Percentiles rank a stretch among this genome's conserved stretches.
These are phyloP conservation scores for Laticauda colubrina DNA, from an alignment of 2,113 vertebrate genomes.

Conservation along the genomic window DNA sequence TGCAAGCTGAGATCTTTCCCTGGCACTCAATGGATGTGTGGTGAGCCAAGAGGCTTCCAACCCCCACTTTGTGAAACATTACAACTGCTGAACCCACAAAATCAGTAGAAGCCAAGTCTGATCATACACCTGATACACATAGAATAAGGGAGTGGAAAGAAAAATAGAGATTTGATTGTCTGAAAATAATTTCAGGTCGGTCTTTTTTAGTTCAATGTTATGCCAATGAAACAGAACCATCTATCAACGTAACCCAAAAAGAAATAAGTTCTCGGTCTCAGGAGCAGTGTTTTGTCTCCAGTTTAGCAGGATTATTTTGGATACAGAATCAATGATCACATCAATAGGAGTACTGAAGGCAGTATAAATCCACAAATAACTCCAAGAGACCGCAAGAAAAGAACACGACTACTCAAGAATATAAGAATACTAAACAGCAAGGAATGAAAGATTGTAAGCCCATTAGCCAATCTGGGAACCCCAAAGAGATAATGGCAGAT, in stretches of 20 bases:
- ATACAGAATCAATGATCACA: not conserved
- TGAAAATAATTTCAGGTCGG: conserved; percentile 43
- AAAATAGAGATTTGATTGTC: conserved; percentile 25
- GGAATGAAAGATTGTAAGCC: not conserved
- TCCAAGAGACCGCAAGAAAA: not conserved
- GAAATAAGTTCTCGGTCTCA: not conserved
- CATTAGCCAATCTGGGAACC: not conserved
- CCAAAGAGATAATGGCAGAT: not conserved
- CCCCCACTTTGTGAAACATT: conserved; percentile 71
- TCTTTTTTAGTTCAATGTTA: conserved; percentile 20
- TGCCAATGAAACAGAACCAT: not conserved
- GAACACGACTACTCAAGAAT: not conserved
- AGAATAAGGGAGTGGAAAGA: conserved; percentile 10
- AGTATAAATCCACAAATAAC: not conserved
- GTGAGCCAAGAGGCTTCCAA: no score
- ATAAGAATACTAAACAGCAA: not conserved
- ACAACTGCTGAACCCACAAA: conserved; percentile 90
- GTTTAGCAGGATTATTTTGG: not conserved
- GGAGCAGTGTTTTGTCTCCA: not conserved
- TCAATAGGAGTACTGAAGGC: not conserved
- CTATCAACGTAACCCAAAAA: not conserved
- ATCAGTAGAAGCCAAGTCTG: conserved; percentile 86
- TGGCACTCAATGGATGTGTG: not conserved
- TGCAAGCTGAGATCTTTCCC: not conserved
- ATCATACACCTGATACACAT: conserved; percentile 83